Evolutionary conservation across 1,140 invertebrate genomes (phyloP), one percentile per base, ranked within the genome.

Genomic region (Matsumurasca onukii): DNA sequence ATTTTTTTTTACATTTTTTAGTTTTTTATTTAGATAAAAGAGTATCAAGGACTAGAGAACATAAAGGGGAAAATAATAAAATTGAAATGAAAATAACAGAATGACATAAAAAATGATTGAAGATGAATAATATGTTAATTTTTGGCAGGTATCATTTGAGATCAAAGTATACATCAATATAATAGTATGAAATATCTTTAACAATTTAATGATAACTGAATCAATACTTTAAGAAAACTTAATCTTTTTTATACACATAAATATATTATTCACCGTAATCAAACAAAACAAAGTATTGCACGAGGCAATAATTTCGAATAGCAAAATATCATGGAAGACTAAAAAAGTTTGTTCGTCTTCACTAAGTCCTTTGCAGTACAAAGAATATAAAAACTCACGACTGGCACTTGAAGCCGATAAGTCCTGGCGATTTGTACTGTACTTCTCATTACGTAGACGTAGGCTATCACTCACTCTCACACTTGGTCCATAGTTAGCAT

Each of bases 361-460:
- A 68, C 52, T 31, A 31, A 45, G 48, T 55, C 51, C 29, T 31
- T 20, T n/a, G n/a, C n/a, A n/a, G n/a, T n/a, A 51, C n/a, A 59
- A 55, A 68, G 51, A 68, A 68, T 61, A 45, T 66, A 63, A 68
- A 68, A 68, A 59, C 55, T 62, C 22, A 63, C 57, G 31, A 68
- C 67, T 68, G 67, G 67, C 67, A 68, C 67, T 68, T 68, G 31
- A n/a, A 67, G 66, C 66, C 66, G 66, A 67, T 31, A 67, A 55
- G 52, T 55, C 20, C 52, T 66, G 31, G 27, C 39, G 39, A 66
- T 67, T 67, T 67, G 66, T 67, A 67, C 66, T 67, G 49, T 67
- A 30, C 66, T 67, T 22, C 30, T 55, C 51, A 24, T 39, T n/a
- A n/a, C n/a, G n/a, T n/a, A n/a, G n/a, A 17, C 55, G 2, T 59